Evolutionary conservation across 2,113 vertebrate genomes (phyloP).

Genomic region (Hippocampus mohnikei): DNA sequence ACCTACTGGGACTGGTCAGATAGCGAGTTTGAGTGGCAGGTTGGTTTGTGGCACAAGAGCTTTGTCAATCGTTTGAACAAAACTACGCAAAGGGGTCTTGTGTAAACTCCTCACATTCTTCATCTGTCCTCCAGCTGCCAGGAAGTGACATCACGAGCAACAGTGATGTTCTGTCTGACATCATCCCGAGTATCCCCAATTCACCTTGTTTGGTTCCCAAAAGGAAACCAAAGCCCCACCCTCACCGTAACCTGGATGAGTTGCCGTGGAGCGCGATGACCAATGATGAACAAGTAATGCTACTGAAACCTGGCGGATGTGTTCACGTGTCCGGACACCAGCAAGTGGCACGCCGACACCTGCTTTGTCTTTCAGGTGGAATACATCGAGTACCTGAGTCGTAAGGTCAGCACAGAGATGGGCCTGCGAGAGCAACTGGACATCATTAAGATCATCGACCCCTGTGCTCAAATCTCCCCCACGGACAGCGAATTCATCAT

Average conservation of each 20-base stretch:
- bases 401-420: conserved; percentile 98
- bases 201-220: conserved; percentile 92
- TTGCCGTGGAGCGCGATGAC: conserved; percentile 98
- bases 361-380: conserved; percentile 80
- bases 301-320: background rate
- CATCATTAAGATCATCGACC: conserved; percentile 99
- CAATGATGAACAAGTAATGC: conserved; percentile 88
- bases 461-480: conserved; percentile 93
- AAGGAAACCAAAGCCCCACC: conserved; percentile 83
- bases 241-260: conserved; percentile 90
- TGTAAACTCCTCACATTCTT: background rate
- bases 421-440: conserved; percentile 96
- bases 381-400: conserved; percentile 97
- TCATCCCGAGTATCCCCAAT: conserved; percentile 94
- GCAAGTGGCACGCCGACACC: background rate
- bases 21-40: conserved; percentile 99
- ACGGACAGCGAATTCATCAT: conserved; percentile 99
- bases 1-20: conserved; percentile 99
- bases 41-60: conserved; percentile 51
- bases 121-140: conserved; percentile 76
- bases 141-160: conserved; percentile 96
- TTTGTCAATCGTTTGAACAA: background rate
- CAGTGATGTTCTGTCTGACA: conserved; percentile 94
- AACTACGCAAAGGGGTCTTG: background rate
- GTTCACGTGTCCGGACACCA: background rate